These are phyloP conservation scores for Bombus polaris DNA, from an alignment of 1,140 invertebrate genomes.

Conservation along the genomic window DNA sequence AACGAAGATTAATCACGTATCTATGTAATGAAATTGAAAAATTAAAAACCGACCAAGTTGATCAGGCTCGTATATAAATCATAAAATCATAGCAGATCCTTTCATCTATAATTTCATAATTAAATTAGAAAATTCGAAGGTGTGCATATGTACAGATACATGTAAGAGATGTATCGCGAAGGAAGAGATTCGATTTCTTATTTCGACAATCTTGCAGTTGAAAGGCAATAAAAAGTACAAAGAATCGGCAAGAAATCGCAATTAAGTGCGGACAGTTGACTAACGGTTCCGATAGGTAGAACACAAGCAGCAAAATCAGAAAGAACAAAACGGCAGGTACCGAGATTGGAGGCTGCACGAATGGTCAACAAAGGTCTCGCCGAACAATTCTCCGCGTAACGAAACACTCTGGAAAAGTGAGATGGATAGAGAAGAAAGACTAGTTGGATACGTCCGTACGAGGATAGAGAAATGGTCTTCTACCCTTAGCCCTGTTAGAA, in stretches of 20 bases:
- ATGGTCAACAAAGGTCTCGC: constrained; percentile 48
- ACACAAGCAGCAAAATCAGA: constrained; percentile 7
- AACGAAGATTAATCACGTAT: neutral
- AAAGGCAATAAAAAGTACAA: neutral
- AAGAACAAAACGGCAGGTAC: neutral
- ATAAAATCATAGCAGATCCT: too few relatives aligned
- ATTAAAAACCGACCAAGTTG: neutral
- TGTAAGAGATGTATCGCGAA: too few relatives aligned
- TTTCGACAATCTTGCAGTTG: neutral
- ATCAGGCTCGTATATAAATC: too few relatives aligned
- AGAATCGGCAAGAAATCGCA: constrained; percentile 9
- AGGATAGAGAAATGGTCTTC: constrained; percentile 9
- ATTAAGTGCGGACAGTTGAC: constrained; percentile 26
- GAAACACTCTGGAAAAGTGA: constrained; percentile 51
- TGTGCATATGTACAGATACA: neutral
- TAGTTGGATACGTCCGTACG: constrained; percentile 10
- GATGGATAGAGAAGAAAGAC: constrained; percentile 9
- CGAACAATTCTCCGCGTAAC: constrained; percentile 51
- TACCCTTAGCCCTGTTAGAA: neutral
- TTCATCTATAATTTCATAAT: too few relatives aligned
- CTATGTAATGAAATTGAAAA: neutral
- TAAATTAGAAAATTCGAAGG: neutral
- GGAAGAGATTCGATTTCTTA: too few relatives aligned
- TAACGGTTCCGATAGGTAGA: constrained; percentile 5
- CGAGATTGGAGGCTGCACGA: constrained; percentile 38